Evolutionary conservation across 2,113 vertebrate species (phyloP).

Genomic region (Apteryx owenii): DNA sequence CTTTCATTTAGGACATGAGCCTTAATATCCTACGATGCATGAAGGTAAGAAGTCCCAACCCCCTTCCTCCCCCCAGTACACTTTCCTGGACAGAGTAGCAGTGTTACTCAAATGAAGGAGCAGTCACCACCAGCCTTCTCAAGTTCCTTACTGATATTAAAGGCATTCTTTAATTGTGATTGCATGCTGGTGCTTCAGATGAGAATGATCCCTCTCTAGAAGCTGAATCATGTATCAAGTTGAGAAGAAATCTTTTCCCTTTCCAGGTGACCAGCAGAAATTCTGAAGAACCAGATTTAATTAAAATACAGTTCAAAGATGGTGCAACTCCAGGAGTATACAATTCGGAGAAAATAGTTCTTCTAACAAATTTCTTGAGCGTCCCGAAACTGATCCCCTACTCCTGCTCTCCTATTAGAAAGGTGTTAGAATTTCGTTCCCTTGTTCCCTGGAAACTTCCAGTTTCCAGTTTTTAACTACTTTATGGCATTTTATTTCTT

Average conservation of each 20-base stretch:
- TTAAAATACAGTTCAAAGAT: not conserved
- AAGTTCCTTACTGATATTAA: fast-evolving
- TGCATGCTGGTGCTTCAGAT: not conserved
- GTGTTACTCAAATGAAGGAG: not conserved
- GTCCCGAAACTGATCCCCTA: not conserved
- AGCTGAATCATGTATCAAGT: not conserved
- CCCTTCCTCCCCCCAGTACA: too few relatives aligned
- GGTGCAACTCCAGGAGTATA: not conserved
- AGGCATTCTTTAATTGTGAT: not conserved
- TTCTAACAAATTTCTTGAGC: not conserved
- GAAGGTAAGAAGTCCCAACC: not conserved
- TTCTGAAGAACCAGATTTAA: not conserved
- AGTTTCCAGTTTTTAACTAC: not conserved
- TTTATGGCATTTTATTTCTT: not conserved
- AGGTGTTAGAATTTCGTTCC: not conserved
- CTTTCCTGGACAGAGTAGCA: not conserved
- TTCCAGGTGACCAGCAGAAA: not conserved
- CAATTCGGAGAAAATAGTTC: not conserved
- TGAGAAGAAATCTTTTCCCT: not conserved
- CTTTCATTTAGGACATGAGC: not conserved
- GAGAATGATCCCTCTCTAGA: not conserved
- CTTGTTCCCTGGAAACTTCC: not conserved
- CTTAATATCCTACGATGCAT: not conserved
- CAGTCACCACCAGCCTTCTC: not conserved
- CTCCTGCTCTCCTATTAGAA: not conserved